phyloP scores from a whole-genome alignment of 2,113 vertebrate species.

The Pardalotus punctatus region DNA sequence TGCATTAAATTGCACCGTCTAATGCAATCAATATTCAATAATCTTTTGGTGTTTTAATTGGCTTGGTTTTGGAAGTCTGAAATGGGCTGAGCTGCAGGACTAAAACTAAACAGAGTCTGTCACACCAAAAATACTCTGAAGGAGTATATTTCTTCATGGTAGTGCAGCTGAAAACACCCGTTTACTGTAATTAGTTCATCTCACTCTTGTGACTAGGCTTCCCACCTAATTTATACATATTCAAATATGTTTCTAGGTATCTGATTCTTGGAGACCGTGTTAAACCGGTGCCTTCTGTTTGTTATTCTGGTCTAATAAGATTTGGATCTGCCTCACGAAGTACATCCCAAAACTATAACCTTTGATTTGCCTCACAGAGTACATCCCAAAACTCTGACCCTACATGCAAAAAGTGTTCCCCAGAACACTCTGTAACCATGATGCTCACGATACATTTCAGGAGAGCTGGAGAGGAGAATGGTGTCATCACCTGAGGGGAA shows the following conservation, averaged over 20 bases:
- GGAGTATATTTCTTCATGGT: background rate
- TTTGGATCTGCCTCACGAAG: background rate
- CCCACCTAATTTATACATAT: background rate
- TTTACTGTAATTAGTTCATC: background rate
- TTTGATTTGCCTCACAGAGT: background rate
- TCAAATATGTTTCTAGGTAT: background rate
- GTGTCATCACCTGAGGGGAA: constrained; percentile 59
- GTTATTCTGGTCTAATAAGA: background rate
- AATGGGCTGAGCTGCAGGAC: constrained; percentile 5
- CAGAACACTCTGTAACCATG: background rate
- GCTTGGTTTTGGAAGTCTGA: background rate
- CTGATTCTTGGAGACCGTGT: background rate
- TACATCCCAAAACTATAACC: background rate
- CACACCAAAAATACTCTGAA: background rate
- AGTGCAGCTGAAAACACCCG: constrained; percentile 11
- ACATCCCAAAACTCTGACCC: background rate
- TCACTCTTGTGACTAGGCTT: background rate
- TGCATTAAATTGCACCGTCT: background rate
- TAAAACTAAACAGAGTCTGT: constrained; percentile 2
- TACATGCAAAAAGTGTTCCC: background rate
- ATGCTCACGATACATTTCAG: constrained; percentile 13
- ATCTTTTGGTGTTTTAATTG: constrained; percentile 16
- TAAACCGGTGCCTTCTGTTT: background rate
- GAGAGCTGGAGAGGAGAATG: constrained; percentile 16
- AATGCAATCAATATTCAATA: background rate